A percentile compares a stretch with the other conserved stretches of the same genome.
phyloP scores from a whole-genome alignment of 30 jellyfish, hydroid and myxozoan genomes.

The Cassiopea andromeda region DNA sequence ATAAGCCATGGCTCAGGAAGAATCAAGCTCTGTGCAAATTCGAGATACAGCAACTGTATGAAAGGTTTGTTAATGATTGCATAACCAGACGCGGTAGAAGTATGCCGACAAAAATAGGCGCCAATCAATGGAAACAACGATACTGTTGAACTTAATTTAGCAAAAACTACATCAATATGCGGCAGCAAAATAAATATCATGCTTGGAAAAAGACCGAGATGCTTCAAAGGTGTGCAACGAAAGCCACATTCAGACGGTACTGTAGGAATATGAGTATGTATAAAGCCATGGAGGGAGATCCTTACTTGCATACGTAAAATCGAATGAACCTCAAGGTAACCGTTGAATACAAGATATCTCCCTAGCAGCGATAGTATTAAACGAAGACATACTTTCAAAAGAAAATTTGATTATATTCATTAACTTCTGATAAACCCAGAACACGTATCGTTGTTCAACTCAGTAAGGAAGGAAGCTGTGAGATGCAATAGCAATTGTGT shows the following conservation, averaged over 20 bases:
- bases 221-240: too few species aligned
- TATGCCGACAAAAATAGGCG: not conserved
- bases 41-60: not conserved
- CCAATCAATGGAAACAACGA: not conserved
- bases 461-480: not conserved
- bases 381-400: not conserved
- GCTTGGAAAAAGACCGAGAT: too few species aligned
- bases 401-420: not conserved
- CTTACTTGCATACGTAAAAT: too few species aligned
- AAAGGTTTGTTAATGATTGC: not conserved
- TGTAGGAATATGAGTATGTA: too few species aligned
- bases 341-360: not conserved
- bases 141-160: too few species aligned
- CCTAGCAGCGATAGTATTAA: not conserved
- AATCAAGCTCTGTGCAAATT: not conserved
- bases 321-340: not conserved
- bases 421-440: not conserved
- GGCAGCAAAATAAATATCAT: too few species aligned
- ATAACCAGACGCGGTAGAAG: not conserved
- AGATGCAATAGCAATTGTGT: not conserved
- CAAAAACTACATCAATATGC: too few species aligned
- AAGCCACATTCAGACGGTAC: too few species aligned
- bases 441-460: not conserved
- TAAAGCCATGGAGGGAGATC: too few species aligned
- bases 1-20: not conserved